Percentiles rank a stretch among this genome's conserved stretches.
Conservation (phyloP, 1,140 invertebrate genomes). For the Gerris buenoi region DNA sequence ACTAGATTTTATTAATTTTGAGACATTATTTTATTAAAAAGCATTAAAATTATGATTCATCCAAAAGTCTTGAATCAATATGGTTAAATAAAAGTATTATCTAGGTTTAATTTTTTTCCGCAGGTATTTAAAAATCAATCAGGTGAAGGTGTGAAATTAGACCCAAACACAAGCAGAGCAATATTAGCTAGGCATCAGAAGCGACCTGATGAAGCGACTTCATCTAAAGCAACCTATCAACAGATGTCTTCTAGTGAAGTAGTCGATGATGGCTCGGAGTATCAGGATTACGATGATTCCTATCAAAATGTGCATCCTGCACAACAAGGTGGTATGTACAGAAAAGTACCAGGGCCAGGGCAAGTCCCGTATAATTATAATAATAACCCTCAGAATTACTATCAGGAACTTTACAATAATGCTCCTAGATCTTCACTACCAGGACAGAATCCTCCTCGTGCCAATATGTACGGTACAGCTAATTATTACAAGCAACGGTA, state of each 20-base stretch:
- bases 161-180: not conserved
- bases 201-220: not conserved
- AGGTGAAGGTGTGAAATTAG: not conserved
- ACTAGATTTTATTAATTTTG: not conserved
- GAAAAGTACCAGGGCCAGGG: too few species aligned
- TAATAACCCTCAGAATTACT: not conserved
- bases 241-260: not conserved
- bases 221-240: not conserved
- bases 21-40: not conserved
- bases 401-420: not conserved
- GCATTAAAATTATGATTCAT: not conserved
- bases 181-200: not conserved
- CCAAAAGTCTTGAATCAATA: not conserved
- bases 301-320: not conserved
- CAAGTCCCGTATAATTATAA: not conserved
- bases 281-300: not conserved
- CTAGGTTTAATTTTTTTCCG: not conserved
- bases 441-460: not conserved
- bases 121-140: not conserved
- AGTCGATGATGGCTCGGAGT: too few species aligned
- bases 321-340: not conserved
- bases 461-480: not conserved
- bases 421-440: not conserved
- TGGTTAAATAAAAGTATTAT: not conserved
- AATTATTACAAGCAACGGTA: not conserved